Evolutionary conservation across 2,888 invertebrate genomes (phyloP), one percentile per base, ranked within the genome.

Genomic region (Malacosoma neustria): DNA sequence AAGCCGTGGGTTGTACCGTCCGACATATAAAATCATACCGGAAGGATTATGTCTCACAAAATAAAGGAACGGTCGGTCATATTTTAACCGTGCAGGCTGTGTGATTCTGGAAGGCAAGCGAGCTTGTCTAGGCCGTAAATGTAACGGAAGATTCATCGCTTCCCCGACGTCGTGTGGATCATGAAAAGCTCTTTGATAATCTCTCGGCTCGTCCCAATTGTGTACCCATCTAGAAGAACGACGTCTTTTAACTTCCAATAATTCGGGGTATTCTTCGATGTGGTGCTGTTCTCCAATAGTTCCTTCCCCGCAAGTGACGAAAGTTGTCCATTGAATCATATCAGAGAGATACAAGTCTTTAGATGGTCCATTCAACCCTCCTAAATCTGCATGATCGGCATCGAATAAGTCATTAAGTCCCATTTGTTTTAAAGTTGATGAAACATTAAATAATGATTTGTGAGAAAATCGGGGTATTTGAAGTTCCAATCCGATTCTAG

Each of bases 11-110:
- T 94, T 95, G 80, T 94, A 95, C 64, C 95, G 88, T 31, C 96
- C 96, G 87, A 95, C 93, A 67, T 94, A 94, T 36, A 96, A 81
- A 57, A 96, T 93, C 84, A 96, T 89, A 42, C 96, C 96, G n/a
- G 95, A 93, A 1, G 95, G 96, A 72, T 96, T 96, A 72, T 96
- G 96, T 61, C 96, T 88, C 9, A 96, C 93, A 54, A 95, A 93
- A 72, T 93, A 96, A 14, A 96, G 84, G 87, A 96, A 96, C 0
- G 96, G 96, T 61, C 95, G 88, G 57, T 96, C 95, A 64, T 95
- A 92, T 55, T 93, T 90, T 61, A 96, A 85, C 61, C 95, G 87
- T 3, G 92, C 93, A 40, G 84, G 69, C 46, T 85, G 81, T 81
- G 86, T 68, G 34, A 89, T 90, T 39, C 88, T 87, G 35, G 93